Percentiles rank a stretch among this genome's conserved stretches.
Evolutionary conservation across 2,888 invertebrate genomes (phyloP).

Genomic region (Clusia tigrina): DNA sequence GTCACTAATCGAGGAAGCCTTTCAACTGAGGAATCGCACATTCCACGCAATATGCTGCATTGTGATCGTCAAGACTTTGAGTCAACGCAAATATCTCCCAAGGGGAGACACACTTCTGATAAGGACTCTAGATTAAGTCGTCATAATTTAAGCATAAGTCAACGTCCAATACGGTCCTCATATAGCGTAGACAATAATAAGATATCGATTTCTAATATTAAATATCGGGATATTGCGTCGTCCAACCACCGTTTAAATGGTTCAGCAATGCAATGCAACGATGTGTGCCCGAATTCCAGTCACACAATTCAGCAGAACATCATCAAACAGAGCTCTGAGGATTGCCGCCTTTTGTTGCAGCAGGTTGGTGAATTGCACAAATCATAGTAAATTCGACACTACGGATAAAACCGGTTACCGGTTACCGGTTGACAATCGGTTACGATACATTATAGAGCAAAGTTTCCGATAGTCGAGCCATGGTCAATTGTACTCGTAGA

Average conservation of each 20-base stretch:
- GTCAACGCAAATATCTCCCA: neutral
- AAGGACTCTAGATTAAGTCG: slow-evolving; percentile 42
- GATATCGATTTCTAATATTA: slow-evolving; percentile 44
- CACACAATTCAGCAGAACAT: slow-evolving; percentile 65
- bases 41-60: neutral
- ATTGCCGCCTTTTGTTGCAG: slow-evolving; percentile 73
- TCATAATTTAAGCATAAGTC: slow-evolving; percentile 43
- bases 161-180: slow-evolving; percentile 48
- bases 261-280: slow-evolving; percentile 19
- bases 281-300: slow-evolving; percentile 1
- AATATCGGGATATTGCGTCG: slow-evolving; percentile 40
- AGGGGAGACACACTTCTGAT: slow-evolving; percentile 2
- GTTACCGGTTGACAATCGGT: no score
- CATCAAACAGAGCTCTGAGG: slow-evolving; percentile 73
- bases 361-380: slow-evolving; percentile 66
- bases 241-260: slow-evolving; percentile 36
- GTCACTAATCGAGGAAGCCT: slow-evolving; percentile 15
- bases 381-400: neutral
- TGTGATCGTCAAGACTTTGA: slow-evolving; percentile 9
- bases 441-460: no score
- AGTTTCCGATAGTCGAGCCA: no score
- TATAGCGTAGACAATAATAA: slow-evolving; percentile 48
- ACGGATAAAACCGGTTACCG: no score
- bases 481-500: no score
- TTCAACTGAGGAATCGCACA: neutral